Conservation (phyloP, 2,888 invertebrate species). For the Margaritifera margaritifera region DNA sequence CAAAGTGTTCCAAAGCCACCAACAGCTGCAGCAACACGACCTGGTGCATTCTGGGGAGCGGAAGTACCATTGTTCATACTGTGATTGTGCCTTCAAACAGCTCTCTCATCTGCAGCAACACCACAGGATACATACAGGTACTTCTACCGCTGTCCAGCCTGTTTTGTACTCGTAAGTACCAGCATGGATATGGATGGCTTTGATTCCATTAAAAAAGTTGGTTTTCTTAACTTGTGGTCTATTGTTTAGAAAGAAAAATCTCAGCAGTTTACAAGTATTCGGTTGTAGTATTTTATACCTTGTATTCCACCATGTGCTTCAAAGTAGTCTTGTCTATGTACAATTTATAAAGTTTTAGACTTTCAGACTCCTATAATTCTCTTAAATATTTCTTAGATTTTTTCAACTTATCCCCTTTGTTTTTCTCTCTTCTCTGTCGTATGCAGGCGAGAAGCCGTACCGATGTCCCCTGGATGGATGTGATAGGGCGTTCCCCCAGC, state of each 20-base stretch:
- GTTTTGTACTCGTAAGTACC: too few species aligned
- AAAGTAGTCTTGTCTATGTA: too few species aligned
- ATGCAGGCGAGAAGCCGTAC: constrained; percentile 94
- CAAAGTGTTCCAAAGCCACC: constrained; percentile 96
- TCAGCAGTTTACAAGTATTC: too few species aligned
- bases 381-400: neutral
- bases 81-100: constrained; percentile 96
- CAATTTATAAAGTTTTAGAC: too few species aligned
- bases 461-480: constrained; percentile 95
- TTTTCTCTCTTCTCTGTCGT: constrained; percentile 35
- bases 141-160: neutral
- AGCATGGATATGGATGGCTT: too few species aligned
- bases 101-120: constrained; percentile 97
- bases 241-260: too few species aligned
- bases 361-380: neutral
- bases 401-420: neutral
- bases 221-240: too few species aligned
- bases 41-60: constrained; percentile 98
- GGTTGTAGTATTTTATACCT: too few species aligned
- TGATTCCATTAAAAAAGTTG: too few species aligned
- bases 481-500: constrained; percentile 95
- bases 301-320: too few species aligned
- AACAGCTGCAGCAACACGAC: constrained; percentile 96
- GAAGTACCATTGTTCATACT: constrained; percentile 97
- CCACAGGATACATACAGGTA: constrained; percentile 95